Evolutionary conservation across 2,113 vertebrate genomes (phyloP).

Genomic region (Gambusia holbrooki): DNA sequence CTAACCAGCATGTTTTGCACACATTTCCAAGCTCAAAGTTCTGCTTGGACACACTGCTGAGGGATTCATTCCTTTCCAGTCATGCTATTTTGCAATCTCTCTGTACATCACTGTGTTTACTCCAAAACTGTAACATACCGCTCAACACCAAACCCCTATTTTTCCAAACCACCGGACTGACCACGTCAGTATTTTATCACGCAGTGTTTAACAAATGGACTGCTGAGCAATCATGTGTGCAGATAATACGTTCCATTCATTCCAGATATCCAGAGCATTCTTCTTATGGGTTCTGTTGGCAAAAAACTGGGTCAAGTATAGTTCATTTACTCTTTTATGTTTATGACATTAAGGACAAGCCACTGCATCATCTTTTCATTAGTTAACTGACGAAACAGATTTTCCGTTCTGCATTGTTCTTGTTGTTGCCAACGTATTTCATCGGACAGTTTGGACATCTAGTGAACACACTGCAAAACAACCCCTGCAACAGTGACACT

Average conservation of each 20-base stretch:
- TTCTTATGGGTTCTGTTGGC: neutral
- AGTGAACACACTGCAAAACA: too few relatives aligned
- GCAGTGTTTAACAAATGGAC: conserved; percentile 24
- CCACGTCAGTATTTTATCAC: conserved; percentile 32
- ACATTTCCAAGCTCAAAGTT: neutral
- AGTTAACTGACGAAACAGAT: neutral
- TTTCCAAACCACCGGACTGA: conserved; percentile 34
- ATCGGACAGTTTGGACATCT: neutral
- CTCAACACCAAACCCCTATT: conserved; percentile 32
- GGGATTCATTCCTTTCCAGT: conserved; percentile 26
- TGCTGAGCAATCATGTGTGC: conserved; percentile 32
- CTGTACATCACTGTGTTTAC: conserved; percentile 25
- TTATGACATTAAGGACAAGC: neutral
- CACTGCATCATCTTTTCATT: neutral
- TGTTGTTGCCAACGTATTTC: neutral
- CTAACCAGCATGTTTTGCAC: neutral
- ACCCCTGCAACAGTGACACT: neutral
- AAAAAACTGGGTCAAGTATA: neutral
- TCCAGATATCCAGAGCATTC: conserved; percentile 5
- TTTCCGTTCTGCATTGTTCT: neutral
- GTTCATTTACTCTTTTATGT: neutral
- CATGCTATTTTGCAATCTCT: neutral
- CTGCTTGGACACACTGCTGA: neutral
- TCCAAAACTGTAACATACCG: conserved; percentile 34
- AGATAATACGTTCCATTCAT: conserved; percentile 28